phyloP scores from a whole-genome alignment of 2,113 vertebrate species.

The Pholis gunnellus region DNA sequence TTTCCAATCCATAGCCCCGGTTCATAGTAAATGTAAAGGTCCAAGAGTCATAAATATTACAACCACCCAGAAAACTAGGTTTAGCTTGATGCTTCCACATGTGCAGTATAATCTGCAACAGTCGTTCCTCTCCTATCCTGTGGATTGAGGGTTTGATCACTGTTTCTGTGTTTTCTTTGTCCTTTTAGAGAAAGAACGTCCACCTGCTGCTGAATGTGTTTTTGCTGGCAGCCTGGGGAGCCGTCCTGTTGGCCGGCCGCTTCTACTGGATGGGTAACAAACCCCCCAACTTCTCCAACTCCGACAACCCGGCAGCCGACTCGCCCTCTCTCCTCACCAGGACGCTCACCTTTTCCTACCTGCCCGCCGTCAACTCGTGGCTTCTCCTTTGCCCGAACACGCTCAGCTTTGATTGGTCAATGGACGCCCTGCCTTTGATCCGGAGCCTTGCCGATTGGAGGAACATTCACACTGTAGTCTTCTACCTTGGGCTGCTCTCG shows the following conservation, averaged over 20 bases:
- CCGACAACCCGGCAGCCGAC: conserved; percentile 98
- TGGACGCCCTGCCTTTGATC: conserved; percentile 97
- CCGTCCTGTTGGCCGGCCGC: conserved; percentile 88
- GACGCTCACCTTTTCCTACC: conserved; percentile 92
- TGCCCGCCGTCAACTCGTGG: conserved; percentile 95
- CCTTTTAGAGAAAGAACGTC: conserved; percentile 91
- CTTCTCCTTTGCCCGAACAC: conserved; percentile 95
- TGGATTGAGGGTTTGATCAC: conserved; percentile 27
- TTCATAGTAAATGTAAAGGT: conserved; percentile 28
- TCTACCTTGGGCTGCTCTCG: conserved; percentile 89
- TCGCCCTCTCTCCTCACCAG: conserved; percentile 89
- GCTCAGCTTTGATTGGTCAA: conserved; percentile 99
- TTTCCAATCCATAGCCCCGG: conserved; percentile 21
- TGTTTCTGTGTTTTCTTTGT: conserved; percentile 56
- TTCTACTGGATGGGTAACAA: conserved; percentile 99
- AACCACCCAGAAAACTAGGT: conserved; percentile 42
- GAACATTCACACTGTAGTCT: conserved; percentile 90
- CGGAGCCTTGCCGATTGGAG: conserved; percentile 90
- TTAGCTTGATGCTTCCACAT: background rate
- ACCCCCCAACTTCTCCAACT: conserved; percentile 99
- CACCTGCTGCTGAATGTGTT: conserved; percentile 89
- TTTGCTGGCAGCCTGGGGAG: conserved; percentile 91
- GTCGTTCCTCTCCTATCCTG: background rate
- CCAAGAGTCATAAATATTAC: conserved; percentile 31
- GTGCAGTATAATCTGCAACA: background rate